Base-by-base conservation (phyloP, 2,113 vertebrate species). In the Heterochromis multidens region DNA sequence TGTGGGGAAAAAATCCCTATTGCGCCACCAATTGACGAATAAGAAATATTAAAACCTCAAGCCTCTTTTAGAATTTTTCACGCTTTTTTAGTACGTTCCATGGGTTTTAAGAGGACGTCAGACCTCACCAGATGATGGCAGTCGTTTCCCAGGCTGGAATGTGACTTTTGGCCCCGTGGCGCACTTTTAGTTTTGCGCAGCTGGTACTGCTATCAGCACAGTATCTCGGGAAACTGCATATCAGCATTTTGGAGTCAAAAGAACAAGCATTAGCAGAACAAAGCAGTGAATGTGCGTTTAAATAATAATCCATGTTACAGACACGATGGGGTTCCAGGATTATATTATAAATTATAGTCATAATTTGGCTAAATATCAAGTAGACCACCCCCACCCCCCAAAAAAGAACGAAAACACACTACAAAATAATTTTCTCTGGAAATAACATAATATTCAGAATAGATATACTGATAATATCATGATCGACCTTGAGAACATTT, bases 91-190 rank as follows among this genome's bases (percentile, higher is more conserved):
- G 25, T 56, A 61, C 46, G 54, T 77, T 65, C 5, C 5, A 29
- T n/a, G 27, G 40, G 12, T 40, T 79, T 77, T 35, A 52, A 9
- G 21, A n/a, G 25, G 29, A 16, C 5, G 72, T 58, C 52, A 58
- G 37, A 54, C 11, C 31, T 86, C 76, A 61, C 92, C 94, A 81
- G 88, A 87, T 62, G 94, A 83, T 89, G 94, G 94, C 94, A 80
- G 89, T 88, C 25, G 88, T 86, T 82, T 81, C 91, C 80, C 59
- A 63, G 70, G 65, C 37, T 81, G 58, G 25, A 54, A 21, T 63
- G 59, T 76, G 85, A 87, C 89, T 63, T 83, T 80, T 88, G 88
- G 89, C 86, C 79, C 84, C 72, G 33, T 87, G 83, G 89, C 77
- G 79, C 74, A 85, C 58, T 77, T 86, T 62, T 58, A 79, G 29